Base-by-base conservation (phyloP, 1,140 invertebrate species). In the Goniozus legneri region DNA sequence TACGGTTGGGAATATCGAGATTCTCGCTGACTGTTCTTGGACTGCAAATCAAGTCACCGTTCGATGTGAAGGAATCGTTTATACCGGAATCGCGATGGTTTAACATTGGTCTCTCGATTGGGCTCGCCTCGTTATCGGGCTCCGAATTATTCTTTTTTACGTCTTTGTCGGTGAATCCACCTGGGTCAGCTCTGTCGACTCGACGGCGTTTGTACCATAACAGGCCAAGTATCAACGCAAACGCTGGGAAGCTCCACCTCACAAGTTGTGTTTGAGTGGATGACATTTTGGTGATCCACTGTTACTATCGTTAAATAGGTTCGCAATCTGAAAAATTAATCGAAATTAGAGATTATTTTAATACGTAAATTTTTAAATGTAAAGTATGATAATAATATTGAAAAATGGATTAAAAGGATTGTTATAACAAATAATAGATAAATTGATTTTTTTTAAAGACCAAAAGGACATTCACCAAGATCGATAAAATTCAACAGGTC, bases 161-260 rank as follows among this genome's bases (percentile, higher is more conserved):
- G 33, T 55, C 52, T 8, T 12, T 13, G 38, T 49, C 49, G 15
- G 13, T 24, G 3, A 49, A 58, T 63, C 76, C 76, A 47, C 76
- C 76, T 43, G 75, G 71, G 65, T 78, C 76, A 77, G 59, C 68
- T 71, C 62, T 62, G 51, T 74, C 67, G 42, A 62, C 64, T 39
- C 69, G 61, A 52, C 68, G 73, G 47, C 73, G 67, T 58, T 67
- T 76, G 72, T 76, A 78, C 76, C 76, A 78, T 32, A 75, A 65
- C 44, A 75, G 49, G n/a, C 71, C 72, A 46, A 77, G 50, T 39
- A 74, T 64, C 22, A 77, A 39, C 0, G 72, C 72, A 20, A 77
- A 56, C 3, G 73, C 65, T 16, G 76, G 75, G n/a, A 78, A 53
- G 7, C 58, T 68, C 73, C 73, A 77, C 58, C 69, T 75, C 22